Conservation (phyloP, 2,797 vertebrate species). For the Gymnocypris eckloni region DNA sequence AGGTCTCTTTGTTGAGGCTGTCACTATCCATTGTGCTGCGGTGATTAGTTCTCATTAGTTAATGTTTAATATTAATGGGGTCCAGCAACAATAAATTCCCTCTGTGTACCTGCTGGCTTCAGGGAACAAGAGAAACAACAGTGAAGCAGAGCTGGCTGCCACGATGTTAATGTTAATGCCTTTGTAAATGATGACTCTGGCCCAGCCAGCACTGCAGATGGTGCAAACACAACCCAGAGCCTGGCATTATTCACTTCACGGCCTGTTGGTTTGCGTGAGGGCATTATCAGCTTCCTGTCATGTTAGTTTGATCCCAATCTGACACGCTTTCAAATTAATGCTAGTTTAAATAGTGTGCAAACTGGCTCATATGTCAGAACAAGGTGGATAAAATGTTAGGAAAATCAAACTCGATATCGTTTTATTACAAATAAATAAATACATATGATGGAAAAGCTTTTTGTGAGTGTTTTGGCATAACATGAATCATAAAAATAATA, state of each 20-base stretch:
- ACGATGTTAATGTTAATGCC: conserved; percentile 68
- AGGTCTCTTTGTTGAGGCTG: conserved; percentile 58
- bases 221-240: conserved; percentile 39
- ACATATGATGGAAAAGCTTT: not conserved
- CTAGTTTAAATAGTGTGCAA: not conserved
- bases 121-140: conserved; percentile 48
- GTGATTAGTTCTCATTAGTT: conserved; percentile 83
- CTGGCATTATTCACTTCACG: conserved; percentile 22
- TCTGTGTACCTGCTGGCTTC: conserved; percentile 69
- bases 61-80: conserved; percentile 79
- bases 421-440: not conserved
- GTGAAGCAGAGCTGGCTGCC: conserved; percentile 48
- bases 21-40: conserved; percentile 74
- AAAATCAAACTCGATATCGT: not conserved
- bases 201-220: conserved; percentile 61
- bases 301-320: conserved; percentile 6
- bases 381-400: not conserved
- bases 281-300: conserved; percentile 35
- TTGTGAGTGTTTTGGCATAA: not conserved
- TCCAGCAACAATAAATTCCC: conserved; percentile 75
- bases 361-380: not conserved
- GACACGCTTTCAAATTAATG: not conserved
- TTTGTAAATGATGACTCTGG: conserved; percentile 75
- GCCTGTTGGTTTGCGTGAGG: not conserved
- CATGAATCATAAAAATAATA: not conserved